A percentile compares a stretch with the other conserved stretches of the same genome.
Evolutionary conservation across 2,113 vertebrate genomes (phyloP).

Genomic region (Pipra filicauda): DNA sequence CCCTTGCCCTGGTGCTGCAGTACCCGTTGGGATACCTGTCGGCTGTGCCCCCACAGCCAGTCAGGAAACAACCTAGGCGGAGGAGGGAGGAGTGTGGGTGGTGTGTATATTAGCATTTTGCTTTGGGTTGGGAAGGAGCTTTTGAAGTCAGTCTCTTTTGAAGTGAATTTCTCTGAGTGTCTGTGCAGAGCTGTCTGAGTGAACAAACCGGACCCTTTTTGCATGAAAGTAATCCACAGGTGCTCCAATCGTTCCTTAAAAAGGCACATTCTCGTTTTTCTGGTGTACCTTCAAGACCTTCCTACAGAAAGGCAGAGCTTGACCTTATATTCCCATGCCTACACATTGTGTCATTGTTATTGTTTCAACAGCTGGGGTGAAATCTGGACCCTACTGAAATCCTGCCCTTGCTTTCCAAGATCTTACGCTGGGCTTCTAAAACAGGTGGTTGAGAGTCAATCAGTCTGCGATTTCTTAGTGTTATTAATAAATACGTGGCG

Average conservation of each 20-base stretch:
- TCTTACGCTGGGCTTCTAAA: neutral
- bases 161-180: neutral
- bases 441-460: accelerated
- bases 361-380: neutral
- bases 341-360: accelerated
- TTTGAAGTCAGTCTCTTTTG: slow-evolving; percentile 51
- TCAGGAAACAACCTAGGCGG: neutral
- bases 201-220: neutral
- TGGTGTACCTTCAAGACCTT: neutral
- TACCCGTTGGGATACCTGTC: neutral
- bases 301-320: neutral
- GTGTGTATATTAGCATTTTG: slow-evolving; percentile 9
- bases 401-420: neutral
- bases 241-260: neutral
- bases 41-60: neutral
- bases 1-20: neutral
- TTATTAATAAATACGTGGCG: neutral
- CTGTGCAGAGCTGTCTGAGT: accelerated
- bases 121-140: neutral
- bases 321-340: neutral
- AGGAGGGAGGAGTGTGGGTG: slow-evolving; percentile 4
- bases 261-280: neutral
- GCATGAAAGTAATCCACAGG: neutral
- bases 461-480: neutral
- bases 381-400: neutral